These are phyloP conservation scores for Microtus oregoni DNA, from an alignment of 2,113 vertebrate genomes.

Conservation along the genomic window DNA sequence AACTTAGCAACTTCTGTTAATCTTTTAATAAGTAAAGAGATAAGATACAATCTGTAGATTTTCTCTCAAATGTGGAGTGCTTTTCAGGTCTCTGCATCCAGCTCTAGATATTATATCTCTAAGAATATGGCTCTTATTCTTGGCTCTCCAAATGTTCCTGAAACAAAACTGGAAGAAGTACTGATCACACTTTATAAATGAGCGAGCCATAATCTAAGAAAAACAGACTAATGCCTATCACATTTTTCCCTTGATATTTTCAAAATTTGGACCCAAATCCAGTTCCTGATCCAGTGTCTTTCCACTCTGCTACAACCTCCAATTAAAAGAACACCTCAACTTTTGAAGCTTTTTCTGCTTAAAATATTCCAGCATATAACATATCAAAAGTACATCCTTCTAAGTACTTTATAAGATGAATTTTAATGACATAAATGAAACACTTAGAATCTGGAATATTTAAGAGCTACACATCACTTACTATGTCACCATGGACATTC, in stretches of 20 bases:
- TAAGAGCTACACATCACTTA: neutral
- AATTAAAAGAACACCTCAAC: neutral
- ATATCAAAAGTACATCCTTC: neutral
- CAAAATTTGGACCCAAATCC: neutral
- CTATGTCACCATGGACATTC: neutral
- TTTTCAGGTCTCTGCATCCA: neutral
- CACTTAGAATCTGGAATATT: neutral
- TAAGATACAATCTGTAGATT: neutral
- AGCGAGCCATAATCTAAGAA: neutral
- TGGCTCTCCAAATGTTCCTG: neutral
- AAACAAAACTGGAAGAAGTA: neutral
- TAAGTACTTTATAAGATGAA: neutral
- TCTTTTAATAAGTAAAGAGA: neutral
- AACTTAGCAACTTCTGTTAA: neutral
- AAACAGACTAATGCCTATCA: neutral
- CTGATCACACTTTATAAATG: constrained; percentile 1
- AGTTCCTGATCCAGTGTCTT: neutral
- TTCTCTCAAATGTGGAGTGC: neutral
- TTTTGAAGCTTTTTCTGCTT: neutral
- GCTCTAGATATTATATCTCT: neutral
- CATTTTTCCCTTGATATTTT: neutral
- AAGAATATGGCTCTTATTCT: neutral
- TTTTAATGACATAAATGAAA: neutral
- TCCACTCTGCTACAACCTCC: neutral
- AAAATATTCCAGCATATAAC: neutral